These are phyloP conservation scores for Drosophila sproati DNA, from an alignment of 1,140 invertebrate species.

Conservation along the genomic window DNA sequence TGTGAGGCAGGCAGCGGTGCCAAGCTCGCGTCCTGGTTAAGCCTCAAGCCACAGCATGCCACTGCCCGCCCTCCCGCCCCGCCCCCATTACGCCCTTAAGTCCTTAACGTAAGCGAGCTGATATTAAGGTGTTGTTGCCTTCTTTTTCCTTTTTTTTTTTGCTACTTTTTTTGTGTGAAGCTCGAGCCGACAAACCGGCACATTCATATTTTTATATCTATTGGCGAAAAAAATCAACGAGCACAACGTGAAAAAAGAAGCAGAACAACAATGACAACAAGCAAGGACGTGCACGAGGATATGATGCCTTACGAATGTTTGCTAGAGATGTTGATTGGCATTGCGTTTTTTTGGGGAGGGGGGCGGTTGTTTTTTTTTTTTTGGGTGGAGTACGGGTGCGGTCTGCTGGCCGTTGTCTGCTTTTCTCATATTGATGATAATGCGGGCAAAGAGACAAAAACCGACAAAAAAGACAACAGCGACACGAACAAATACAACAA, in stretches of 20 bases:
- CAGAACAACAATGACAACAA: constrained; percentile 55
- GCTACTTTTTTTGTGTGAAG: neutral
- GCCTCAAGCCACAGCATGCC: constrained; percentile 12
- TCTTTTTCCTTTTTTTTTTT: constrained; percentile 30
- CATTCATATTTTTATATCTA: constrained; percentile 72
- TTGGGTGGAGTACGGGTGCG: constrained; percentile 17
- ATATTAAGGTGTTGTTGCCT: constrained; percentile 64
- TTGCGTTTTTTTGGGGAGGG: constrained; percentile 34
- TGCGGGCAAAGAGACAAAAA: constrained; percentile 61
- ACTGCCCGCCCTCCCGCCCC: constrained; percentile 1
- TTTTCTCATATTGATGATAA: constrained; percentile 36
- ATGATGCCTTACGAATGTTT: constrained; percentile 75
- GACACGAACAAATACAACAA: constrained; percentile 17
- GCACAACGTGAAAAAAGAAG: constrained; percentile 31
- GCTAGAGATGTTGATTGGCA: constrained; percentile 83
- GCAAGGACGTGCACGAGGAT: constrained; percentile 38
- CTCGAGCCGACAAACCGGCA: constrained; percentile 9
- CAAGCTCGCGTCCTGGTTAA: constrained; percentile 2
- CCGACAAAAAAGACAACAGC: constrained; percentile 16
- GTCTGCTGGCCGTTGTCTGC: constrained; percentile 35
- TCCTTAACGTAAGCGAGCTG: constrained; percentile 43
- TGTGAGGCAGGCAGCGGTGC: constrained; percentile 12
- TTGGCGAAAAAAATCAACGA: constrained; percentile 17
- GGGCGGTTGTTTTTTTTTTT: neutral
- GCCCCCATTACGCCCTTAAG: constrained; percentile 15